Evolutionary conservation across 2,888 invertebrate species (phyloP).

Genomic region (Pammene fasciana): DNA sequence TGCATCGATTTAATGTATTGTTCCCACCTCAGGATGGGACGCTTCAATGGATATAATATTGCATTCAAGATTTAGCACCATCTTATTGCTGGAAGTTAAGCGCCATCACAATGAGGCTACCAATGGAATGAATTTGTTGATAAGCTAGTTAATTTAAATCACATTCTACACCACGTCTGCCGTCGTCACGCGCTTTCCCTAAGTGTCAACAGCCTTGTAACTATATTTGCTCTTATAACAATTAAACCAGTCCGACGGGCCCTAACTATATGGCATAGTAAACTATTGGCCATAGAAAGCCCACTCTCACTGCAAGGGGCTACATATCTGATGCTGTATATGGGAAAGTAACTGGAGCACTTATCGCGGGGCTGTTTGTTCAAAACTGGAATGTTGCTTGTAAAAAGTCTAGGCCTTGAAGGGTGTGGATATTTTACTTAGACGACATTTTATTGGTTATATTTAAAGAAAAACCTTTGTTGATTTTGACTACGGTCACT

Average conservation of each 20-base stretch:
- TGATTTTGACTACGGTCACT: too few relatives aligned
- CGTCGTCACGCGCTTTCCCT: constrained; percentile 18
- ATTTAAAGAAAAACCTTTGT: too few relatives aligned
- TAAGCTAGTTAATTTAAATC: background rate
- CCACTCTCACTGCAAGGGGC: constrained; percentile 46
- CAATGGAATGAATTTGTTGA: background rate
- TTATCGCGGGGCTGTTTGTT: constrained; percentile 11
- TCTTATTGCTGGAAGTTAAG: too few relatives aligned
- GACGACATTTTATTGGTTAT: too few relatives aligned
- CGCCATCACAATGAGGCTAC: too few relatives aligned
- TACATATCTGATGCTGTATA: constrained; percentile 36
- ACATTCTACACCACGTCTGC: background rate
- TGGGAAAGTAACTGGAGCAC: constrained; percentile 37
- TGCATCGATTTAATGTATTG: too few relatives aligned
- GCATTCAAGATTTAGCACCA: too few relatives aligned
- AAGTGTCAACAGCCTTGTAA: constrained; percentile 21
- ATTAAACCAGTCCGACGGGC: constrained; percentile 45
- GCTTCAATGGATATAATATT: too few relatives aligned
- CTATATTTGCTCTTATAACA: constrained; percentile 35
- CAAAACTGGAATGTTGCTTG: constrained; percentile 18
- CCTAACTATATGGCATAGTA: constrained; percentile 47
- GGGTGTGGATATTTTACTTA: background rate
- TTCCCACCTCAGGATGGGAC: too few relatives aligned
- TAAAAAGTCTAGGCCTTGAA: constrained; percentile 8
- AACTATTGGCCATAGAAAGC: constrained; percentile 50